Percentiles rank a stretch among this genome's conserved stretches.
These are phyloP conservation scores for Bolinopsis microptera DNA, from an alignment of 37 sponge, comb jelly and placozoan genomes.

Conservation along the genomic window DNA sequence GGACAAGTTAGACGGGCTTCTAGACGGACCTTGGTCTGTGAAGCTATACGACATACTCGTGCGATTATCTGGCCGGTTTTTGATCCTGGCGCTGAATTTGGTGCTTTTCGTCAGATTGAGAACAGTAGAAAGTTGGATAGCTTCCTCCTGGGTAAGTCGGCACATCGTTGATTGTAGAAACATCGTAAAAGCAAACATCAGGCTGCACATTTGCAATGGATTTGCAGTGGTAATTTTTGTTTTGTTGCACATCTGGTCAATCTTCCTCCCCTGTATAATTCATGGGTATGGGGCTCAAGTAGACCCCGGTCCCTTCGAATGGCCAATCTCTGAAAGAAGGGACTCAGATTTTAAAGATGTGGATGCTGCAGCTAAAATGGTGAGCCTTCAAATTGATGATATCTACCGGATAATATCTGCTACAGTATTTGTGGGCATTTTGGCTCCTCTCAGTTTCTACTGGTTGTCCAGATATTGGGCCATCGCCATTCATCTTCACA, in stretches of 20 bases:
- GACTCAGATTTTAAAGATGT: neutral
- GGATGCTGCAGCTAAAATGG: neutral
- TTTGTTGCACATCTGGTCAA: slow-evolving; percentile 14
- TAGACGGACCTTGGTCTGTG: slow-evolving; percentile 12
- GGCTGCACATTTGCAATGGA: neutral
- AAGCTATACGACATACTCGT: neutral
- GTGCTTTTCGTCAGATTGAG: neutral
- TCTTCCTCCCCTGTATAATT: slow-evolving; percentile 5
- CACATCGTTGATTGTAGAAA: neutral
- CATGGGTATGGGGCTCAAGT: neutral
- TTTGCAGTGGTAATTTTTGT: neutral
- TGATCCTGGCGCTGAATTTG: neutral
- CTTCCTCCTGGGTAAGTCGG: neutral
- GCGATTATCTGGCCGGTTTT: neutral
- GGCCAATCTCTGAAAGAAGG: neutral
- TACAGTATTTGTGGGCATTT: neutral
- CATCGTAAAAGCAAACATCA: neutral
- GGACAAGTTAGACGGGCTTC: neutral
- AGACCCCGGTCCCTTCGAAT: neutral
- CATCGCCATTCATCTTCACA: neutral
- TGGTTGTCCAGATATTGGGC: neutral
- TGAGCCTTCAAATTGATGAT: neutral
- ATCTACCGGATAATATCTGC: neutral
- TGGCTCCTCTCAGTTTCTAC: neutral
- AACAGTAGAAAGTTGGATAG: neutral